Conservation (phyloP, 2,113 vertebrate species). For the Tragulus kanchil region DNA sequence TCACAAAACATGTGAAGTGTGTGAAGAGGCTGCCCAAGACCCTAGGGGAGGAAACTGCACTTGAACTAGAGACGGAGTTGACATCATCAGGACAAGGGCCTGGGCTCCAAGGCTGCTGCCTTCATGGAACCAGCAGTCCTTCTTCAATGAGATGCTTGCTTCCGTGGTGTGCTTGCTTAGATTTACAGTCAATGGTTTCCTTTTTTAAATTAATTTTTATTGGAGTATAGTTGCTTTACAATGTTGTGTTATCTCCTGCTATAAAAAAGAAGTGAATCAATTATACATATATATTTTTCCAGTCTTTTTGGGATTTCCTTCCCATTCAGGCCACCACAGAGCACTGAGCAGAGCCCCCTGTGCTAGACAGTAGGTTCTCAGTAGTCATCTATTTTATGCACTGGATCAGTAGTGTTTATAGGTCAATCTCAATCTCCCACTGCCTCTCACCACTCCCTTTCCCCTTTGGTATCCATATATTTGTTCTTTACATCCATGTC, state of each 20-base stretch:
- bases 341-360: fast-evolving
- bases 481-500: neutral
- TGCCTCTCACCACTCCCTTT: fast-evolving
- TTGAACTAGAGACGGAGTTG: neutral
- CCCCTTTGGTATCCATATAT: neutral
- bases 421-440: fast-evolving
- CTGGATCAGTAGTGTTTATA: fast-evolving
- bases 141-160: neutral
- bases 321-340: neutral
- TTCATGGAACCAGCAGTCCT: fast-evolving
- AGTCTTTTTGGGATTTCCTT: neutral
- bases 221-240: neutral
- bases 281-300: fast-evolving
- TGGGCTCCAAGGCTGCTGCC: fast-evolving
- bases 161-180: too few species aligned
- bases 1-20: fast-evolving
- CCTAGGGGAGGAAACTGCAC: neutral
- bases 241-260: neutral
- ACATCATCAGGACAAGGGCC: fast-evolving
- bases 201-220: neutral
- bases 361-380: neutral
- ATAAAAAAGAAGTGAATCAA: neutral
- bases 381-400: neutral
- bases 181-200: neutral
- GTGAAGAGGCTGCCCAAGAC: too few species aligned